A percentile compares a stretch with the other conserved stretches of the same genome.
Conservation (phyloP, 2,113 vertebrate genomes). For the Nestor notabilis region DNA sequence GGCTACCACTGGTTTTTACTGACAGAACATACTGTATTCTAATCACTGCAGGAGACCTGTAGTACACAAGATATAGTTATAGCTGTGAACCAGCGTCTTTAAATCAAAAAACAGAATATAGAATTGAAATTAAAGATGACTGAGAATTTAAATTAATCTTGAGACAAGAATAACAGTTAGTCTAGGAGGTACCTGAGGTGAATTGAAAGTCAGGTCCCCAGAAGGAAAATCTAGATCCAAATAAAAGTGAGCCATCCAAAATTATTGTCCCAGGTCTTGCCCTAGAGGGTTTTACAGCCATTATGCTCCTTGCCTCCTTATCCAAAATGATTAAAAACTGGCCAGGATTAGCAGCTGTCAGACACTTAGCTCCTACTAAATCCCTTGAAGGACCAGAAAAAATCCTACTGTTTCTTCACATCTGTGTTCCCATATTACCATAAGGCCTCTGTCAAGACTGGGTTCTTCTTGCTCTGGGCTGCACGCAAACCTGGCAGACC, state of each 20-base stretch:
- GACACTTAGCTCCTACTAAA: not conserved
- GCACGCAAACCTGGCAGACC: fast-evolving
- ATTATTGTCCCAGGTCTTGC: not conserved
- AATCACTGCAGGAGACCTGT: not conserved
- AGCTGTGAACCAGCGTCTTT: not conserved
- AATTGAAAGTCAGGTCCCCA: not conserved
- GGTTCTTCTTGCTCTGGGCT: not conserved
- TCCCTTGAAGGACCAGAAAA: not conserved
- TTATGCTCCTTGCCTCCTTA: not conserved
- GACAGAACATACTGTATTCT: not conserved
- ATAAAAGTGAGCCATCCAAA: not conserved
- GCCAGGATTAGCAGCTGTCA: not conserved
- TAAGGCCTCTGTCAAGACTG: not conserved
- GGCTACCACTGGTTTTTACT: not conserved
- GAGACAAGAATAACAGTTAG: not conserved
- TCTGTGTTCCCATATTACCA: not conserved
- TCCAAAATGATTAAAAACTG: not conserved
- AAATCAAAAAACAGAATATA: not conserved
- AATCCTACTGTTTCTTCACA: not conserved
- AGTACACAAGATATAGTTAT: not conserved
- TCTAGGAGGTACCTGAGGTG: not conserved
- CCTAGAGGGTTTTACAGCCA: not conserved
- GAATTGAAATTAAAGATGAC: not conserved
- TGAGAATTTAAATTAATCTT: not conserved
- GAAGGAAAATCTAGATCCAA: not conserved